Conservation (phyloP, 2,797 vertebrate genomes). For the Ceryle rudis region DNA sequence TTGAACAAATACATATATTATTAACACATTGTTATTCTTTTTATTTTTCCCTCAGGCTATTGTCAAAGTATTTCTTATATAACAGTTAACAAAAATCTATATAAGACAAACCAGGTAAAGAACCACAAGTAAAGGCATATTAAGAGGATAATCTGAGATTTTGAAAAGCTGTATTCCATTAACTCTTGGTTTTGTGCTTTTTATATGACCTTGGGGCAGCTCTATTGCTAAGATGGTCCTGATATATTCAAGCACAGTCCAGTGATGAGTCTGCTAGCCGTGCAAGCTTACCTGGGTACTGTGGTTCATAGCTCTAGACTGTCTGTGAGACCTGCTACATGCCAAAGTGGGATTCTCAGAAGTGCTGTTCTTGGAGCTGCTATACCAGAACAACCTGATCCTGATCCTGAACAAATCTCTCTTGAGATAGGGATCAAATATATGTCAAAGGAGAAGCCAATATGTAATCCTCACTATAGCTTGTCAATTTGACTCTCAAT, state of each 20-base stretch:
- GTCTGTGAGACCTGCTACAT: neutral
- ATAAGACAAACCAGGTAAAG: neutral
- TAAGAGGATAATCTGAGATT: neutral
- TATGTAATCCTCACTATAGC: neutral
- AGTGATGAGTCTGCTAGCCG: neutral
- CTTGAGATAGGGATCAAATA: neutral
- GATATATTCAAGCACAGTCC: neutral
- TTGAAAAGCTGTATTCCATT: neutral
- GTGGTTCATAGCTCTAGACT: neutral
- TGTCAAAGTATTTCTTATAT: neutral
- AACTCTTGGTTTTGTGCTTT: neutral
- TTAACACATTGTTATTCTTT: neutral
- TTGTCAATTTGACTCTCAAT: neutral
- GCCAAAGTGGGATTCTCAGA: neutral
- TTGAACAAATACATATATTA: neutral
- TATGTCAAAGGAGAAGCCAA: neutral
- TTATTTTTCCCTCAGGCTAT: neutral
- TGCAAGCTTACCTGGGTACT: neutral
- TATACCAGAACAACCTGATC: neutral
- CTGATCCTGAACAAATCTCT: neutral
- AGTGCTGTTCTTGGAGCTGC: neutral
- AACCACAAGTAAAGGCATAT: neutral
- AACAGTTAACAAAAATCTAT: neutral
- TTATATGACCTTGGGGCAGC: neutral
- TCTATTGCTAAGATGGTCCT: neutral